Conservation (phyloP, 2,113 vertebrate species). For the Ciconia stormi region DNA sequence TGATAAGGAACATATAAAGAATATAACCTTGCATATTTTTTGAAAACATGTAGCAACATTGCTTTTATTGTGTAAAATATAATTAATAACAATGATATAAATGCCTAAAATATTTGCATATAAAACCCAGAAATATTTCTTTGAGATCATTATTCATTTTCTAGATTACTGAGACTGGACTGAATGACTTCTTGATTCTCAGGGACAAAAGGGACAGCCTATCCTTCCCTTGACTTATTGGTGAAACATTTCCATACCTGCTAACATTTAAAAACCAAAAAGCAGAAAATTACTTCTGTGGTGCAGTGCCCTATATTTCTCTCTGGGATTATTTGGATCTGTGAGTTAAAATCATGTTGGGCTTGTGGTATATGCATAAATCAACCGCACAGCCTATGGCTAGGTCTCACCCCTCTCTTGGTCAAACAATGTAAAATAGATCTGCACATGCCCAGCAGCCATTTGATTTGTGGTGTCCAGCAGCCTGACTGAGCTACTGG, state of each 20-base stretch:
- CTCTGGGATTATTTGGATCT: neutral
- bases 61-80: neutral
- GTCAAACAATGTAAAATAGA: neutral
- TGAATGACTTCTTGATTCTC: neutral
- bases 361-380: neutral
- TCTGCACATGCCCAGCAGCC: neutral
- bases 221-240: neutral
- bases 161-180: neutral
- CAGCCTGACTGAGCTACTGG: neutral
- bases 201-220: neutral
- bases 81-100: neutral
- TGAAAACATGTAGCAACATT: neutral
- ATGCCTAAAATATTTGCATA: neutral
- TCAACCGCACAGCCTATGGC: neutral
- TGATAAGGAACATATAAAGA: neutral
- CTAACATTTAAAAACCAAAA: neutral
- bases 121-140: neutral
- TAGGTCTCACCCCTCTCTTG: neutral
- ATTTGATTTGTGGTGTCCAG: neutral
- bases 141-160: neutral
- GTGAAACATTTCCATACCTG: neutral
- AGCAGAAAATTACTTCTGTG: neutral
- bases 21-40: neutral
- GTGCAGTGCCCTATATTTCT: neutral
- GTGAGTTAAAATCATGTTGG: neutral